Base-by-base conservation (phyloP, 2,113 vertebrate species). In the Numida meleagris region DNA sequence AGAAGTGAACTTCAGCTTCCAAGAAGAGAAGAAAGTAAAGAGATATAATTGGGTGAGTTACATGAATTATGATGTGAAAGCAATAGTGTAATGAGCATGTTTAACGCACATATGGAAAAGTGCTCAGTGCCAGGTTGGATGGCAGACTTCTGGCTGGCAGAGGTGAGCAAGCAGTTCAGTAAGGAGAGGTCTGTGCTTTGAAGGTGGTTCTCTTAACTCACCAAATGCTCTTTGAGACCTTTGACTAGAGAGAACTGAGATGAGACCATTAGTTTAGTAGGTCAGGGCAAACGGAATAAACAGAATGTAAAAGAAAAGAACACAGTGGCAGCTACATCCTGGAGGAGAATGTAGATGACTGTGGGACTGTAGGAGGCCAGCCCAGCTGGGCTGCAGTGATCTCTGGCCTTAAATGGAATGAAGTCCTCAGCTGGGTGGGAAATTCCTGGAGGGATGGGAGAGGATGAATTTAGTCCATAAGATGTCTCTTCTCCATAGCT, bases 21-120 rank as follows among this genome's bases (percentile, higher is more conserved):
- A 86, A 86, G 74, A 87, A 55, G 50, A 91, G 65, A 79, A 86
- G 83, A 82, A 93, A 91, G 40, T 34, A 33, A 87, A 76, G 63
- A 86, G 38, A 68, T 71, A 27, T 63, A 88, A 82, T 24, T 83
- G 82, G 10, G 46, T 93, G 87, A 89, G 79, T 85, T 85, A 15
- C 46, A 50, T 79, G 74, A 91, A 27, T 90, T 90, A 92, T 33
- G 62, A 77, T 3, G 43, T 81, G 66, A 66, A 94, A 87, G 62
- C 63, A 89, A 19, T 23, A 55, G 45, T 63, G 65, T 67, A 86
- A 80, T 50, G 38, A 70, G 33, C 29, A 46, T 29, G n/a, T 62
- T 90, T 72, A 95, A 68, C 38, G 65, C 25, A 71, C 4, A 2
- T 45, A 63, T 58, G 53, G 58, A 92, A 94, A 79, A 43, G 15